Conservation (phyloP, 2,113 vertebrate species). For the Atlantisia rogersi region DNA sequence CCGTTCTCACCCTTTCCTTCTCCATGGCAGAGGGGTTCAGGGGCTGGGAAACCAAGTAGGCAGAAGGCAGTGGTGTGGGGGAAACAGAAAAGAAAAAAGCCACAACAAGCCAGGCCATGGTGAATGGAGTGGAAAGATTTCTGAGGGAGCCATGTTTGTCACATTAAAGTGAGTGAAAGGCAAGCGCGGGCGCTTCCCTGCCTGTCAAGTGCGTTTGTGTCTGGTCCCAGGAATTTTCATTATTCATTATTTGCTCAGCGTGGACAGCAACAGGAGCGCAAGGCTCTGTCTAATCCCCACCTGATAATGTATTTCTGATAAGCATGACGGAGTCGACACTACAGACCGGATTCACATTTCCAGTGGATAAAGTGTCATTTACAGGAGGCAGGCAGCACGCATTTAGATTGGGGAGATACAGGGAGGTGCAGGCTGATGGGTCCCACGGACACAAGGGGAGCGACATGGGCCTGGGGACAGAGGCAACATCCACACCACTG, state of each 20-base stretch:
- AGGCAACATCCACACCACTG: background rate
- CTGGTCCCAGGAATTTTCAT: conserved; percentile 70
- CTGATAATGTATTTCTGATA: conserved; percentile 80
- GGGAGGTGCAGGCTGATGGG: background rate
- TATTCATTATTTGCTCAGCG: conserved; percentile 68
- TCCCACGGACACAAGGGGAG: background rate
- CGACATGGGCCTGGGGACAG: background rate
- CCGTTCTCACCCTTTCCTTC: background rate
- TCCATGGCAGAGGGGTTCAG: background rate
- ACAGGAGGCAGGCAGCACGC: background rate
- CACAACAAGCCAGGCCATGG: background rate
- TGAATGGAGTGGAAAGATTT: conserved; percentile 57
- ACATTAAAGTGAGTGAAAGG: conserved; percentile 64
- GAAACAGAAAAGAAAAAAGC: rapidly evolving
- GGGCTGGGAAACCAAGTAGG: background rate
- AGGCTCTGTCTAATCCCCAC: conserved; percentile 74
- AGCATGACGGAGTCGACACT: conserved; percentile 67
- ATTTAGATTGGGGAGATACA: conserved; percentile 40
- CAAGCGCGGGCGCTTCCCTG: conserved; percentile 11
- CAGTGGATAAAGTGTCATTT: conserved; percentile 65
- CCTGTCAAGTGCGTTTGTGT: conserved; percentile 73
- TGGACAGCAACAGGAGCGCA: conserved; percentile 23
- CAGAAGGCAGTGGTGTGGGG: too few relatives aligned
- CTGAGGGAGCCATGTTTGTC: conserved; percentile 20
- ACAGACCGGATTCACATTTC: conserved; percentile 63